Evolutionary conservation across 2,888 invertebrate genomes (phyloP), one percentile per base, ranked within the genome.

Genomic region (Apodemia duryi): DNA sequence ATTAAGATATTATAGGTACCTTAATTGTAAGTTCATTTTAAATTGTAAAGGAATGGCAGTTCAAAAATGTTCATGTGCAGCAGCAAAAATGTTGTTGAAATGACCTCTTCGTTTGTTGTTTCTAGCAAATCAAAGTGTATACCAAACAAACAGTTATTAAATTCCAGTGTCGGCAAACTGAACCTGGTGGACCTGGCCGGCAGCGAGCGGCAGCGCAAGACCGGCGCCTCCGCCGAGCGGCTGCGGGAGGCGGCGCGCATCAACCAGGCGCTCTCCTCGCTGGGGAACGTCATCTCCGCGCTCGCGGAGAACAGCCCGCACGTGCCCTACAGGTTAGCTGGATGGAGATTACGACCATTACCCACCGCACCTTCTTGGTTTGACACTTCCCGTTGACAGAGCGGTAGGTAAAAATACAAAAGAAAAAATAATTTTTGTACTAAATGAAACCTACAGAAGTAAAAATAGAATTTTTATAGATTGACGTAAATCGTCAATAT

Each of bases 141-240:
- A 41, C 9, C 9, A 41, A 41, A 10, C 10, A 41, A 41, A 41
- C 21, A 21, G 21, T 21, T 21, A 43, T 43, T 43, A 2, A 43
- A 28, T 70, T 72, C 0, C 79, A 92, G 98, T 75, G 98, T 98
- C 62, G 99, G 99, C 60, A 98, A 98, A 83, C 88, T 99, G 76
- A 99, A 99, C 92, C 93, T 99, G 70, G 98, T 99, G 61, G 99
- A 99, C 93, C 93, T 99, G 81, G 99, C 99, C 51, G 99, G 99
- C 62, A 98, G 98, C 87, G 99, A 99, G 90, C 94, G 99, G 60
- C 99, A 99, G 87, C 95, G 96, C 66, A 99, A 99, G 92, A 98
- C 99, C 6, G 98, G 98, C 65, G 97, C 99, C n/a, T 95, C 95
- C 28, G 98, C 98, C 2, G 97, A 98, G 74, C 93, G 99, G 63